Conservation (phyloP, 2,797 vertebrate species). For the Smutsia gigantea region DNA sequence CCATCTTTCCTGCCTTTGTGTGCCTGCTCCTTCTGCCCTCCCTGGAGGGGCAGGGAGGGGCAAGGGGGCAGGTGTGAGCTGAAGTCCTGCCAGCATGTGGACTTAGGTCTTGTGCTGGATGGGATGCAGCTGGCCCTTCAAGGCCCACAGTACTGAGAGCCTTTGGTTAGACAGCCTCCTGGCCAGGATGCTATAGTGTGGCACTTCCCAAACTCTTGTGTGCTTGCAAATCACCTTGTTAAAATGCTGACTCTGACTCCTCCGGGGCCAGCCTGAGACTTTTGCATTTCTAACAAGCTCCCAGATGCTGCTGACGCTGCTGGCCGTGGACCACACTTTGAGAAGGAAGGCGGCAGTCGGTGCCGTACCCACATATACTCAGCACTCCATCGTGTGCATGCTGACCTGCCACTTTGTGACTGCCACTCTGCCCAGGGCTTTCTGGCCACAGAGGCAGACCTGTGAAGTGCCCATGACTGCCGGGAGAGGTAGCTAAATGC, state of each 20-base stretch:
- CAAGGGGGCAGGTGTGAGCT: neutral
- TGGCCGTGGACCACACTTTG: neutral
- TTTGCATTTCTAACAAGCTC: neutral
- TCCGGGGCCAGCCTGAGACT: neutral
- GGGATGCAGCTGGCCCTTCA: neutral
- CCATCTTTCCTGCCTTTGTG: neutral
- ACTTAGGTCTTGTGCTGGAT: neutral
- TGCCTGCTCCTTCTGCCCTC: neutral
- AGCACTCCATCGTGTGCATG: fast-evolving
- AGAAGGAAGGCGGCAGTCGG: neutral
- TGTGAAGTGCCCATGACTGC: neutral
- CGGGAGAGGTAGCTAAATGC: neutral
- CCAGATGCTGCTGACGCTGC: neutral
- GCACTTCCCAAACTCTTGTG: neutral
- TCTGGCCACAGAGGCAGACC: neutral
- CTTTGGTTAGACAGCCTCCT: neutral
- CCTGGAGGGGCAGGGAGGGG: neutral
- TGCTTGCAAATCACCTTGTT: neutral
- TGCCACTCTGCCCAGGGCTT: neutral
- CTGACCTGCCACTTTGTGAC: neutral
- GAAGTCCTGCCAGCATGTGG: fast-evolving
- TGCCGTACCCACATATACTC: fast-evolving
- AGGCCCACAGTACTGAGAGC: neutral
- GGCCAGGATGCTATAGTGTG: neutral
- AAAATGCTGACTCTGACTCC: neutral